These are phyloP conservation scores for Cheirogaleus major DNA, from an alignment of 2,797 vertebrate genomes.

Conservation along the genomic window DNA sequence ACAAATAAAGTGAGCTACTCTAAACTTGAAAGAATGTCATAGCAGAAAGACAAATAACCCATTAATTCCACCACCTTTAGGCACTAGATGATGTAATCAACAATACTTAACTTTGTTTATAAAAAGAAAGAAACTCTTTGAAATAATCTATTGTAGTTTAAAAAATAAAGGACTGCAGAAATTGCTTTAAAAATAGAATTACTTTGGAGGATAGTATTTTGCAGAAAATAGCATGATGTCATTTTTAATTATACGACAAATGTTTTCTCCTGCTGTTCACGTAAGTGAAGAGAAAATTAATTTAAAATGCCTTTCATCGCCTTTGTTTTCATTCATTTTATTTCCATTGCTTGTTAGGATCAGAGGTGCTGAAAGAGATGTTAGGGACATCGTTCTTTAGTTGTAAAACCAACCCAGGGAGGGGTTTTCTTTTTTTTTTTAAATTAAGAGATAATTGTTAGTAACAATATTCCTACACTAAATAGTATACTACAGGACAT, in stretches of 20 bases:
- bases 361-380: conserved; percentile 4
- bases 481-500: conserved; percentile 36
- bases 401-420: not conserved
- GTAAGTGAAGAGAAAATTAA: conserved; percentile 53
- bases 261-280: conserved; percentile 28
- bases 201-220: conserved; percentile 29
- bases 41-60: not conserved
- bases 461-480: not conserved
- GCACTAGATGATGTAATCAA: not conserved
- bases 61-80: not conserved
- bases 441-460: not conserved
- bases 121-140: not conserved
- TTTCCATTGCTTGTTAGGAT: not conserved
- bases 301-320: conserved; percentile 4
- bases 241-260: conserved; percentile 42
- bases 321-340: conserved; percentile 41
- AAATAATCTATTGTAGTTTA: not conserved
- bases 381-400: not conserved
- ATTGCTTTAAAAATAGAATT: not conserved
- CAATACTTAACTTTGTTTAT: not conserved
- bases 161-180: not conserved
- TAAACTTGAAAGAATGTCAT: not conserved
- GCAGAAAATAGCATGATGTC: conserved; percentile 52
- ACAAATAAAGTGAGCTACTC: not conserved
- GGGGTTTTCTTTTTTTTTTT: not conserved